Percentiles rank a stretch among this genome's conserved stretches.
Evolutionary conservation across 2,888 invertebrate genomes (phyloP).

Genomic region (Acleris cristana): DNA sequence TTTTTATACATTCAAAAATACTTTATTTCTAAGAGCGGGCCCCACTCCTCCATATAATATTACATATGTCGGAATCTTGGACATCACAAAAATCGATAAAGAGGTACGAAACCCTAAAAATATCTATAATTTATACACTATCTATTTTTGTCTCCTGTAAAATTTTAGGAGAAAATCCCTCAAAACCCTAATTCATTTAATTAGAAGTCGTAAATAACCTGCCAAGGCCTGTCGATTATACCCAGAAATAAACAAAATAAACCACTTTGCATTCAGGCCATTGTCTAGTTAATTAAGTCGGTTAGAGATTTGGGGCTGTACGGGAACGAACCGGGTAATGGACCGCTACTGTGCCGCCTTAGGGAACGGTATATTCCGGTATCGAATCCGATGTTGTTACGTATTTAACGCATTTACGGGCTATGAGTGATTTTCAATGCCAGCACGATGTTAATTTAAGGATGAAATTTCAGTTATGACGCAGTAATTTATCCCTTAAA

Average conservation of each 20-base stretch:
- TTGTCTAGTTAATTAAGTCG: slow-evolving; percentile 18
- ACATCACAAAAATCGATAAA: too few relatives aligned
- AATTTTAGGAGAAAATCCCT: neutral
- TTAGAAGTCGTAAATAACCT: slow-evolving; percentile 8
- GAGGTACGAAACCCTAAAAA: too few relatives aligned
- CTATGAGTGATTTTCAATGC: neutral
- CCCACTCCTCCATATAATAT: too few relatives aligned
- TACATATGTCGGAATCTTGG: too few relatives aligned
- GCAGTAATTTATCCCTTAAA: too few relatives aligned
- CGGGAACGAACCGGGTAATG: slow-evolving; percentile 8
- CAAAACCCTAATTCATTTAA: neutral
- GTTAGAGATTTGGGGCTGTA: slow-evolving; percentile 17
- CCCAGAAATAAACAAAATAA: slow-evolving; percentile 15
- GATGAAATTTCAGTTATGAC: too few relatives aligned
- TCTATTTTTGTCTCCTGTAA: neutral
- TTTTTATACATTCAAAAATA: too few relatives aligned
- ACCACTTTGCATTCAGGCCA: slow-evolving; percentile 16
- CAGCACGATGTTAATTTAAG: too few relatives aligned
- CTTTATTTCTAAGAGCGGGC: too few relatives aligned
- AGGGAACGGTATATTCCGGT: slow-evolving; percentile 2
- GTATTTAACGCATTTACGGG: neutral
- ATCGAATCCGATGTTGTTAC: neutral
- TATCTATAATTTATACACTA: too few relatives aligned
- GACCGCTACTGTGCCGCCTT: slow-evolving; percentile 10
- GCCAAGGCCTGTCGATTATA: slow-evolving; percentile 11